Evolutionary conservation across 2,797 vertebrate species (phyloP).

Genomic region (Remorina albescens): DNA sequence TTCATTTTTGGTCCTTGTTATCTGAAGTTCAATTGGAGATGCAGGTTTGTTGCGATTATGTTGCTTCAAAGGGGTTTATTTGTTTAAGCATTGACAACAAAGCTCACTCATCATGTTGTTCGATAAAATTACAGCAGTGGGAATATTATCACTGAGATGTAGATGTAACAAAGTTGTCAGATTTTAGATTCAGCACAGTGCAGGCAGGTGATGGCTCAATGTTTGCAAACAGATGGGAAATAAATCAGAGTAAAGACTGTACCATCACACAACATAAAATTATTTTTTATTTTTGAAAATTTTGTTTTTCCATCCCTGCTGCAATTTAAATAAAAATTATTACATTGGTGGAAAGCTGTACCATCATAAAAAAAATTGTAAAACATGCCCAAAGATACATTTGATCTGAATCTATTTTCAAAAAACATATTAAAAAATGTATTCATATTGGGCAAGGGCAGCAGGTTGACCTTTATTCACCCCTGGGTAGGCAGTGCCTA

Average conservation of each 20-base stretch:
- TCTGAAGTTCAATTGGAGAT: conserved; percentile 30
- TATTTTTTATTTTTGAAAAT: too few relatives aligned
- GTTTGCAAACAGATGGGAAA: not conserved
- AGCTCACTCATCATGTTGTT: conserved; percentile 11
- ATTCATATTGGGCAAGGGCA: too few relatives aligned
- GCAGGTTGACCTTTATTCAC: too few relatives aligned
- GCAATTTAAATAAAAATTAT: too few relatives aligned
- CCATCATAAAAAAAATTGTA: too few relatives aligned
- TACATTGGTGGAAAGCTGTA: too few relatives aligned
- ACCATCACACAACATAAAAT: too few relatives aligned
- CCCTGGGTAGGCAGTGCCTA: too few relatives aligned
- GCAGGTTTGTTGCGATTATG: conserved; percentile 14
- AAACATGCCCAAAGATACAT: too few relatives aligned
- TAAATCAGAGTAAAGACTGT: not conserved
- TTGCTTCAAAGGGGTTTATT: conserved; percentile 35
- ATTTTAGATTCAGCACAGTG: conserved; percentile 35
- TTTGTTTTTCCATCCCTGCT: not conserved
- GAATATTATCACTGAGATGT: conserved; percentile 12
- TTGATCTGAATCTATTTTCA: too few relatives aligned
- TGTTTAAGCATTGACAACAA: conserved; percentile 33
- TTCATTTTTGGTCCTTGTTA: conserved; percentile 28
- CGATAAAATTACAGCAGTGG: conserved; percentile 24
- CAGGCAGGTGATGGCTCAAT: conserved; percentile 6
- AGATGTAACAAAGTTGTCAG: conserved; percentile 25
- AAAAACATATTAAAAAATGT: too few relatives aligned